Evolutionary conservation across 2,888 invertebrate species (phyloP).

Genomic region (Drosophila sordidapex): DNA sequence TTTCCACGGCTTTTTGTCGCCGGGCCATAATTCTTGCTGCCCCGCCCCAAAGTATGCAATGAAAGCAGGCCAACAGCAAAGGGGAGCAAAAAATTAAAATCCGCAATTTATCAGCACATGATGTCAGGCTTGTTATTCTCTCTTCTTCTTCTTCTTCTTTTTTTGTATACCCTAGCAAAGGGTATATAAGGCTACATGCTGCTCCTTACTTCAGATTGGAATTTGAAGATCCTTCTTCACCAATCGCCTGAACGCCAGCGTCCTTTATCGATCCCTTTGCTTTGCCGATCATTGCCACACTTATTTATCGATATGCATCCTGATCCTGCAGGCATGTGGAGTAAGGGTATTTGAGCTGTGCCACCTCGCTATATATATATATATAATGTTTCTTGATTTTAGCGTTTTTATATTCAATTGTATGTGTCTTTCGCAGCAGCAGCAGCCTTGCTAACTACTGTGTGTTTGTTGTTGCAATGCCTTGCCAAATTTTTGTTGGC

Average conservation of each 20-base stretch:
- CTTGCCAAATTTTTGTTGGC: conserved; percentile 15
- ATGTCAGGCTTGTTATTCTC: neutral
- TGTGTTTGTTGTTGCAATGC: conserved; percentile 2
- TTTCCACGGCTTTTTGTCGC: conserved; percentile 67
- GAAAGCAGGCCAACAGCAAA: conserved; percentile 27
- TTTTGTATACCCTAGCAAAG: neutral
- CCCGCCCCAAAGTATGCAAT: conserved; percentile 64
- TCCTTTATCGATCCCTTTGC: neutral
- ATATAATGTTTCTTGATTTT: neutral
- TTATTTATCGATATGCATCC: neutral
- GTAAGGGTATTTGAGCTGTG: neutral
- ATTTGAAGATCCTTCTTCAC: neutral
- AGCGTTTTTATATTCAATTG: conserved; percentile 8
- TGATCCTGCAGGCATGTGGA: neutral
- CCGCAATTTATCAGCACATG: conserved; percentile 57
- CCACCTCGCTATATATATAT: neutral
- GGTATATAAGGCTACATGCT: neutral
- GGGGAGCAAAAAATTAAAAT: conserved; percentile 23
- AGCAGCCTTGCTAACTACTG: conserved; percentile 32
- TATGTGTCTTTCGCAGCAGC: conserved; percentile 3
- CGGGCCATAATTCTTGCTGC: conserved; percentile 68
- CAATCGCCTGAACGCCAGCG: neutral
- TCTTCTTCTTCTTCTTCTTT: neutral
- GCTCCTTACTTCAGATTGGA: fast-evolving
- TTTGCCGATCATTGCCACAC: neutral